Evolutionary conservation across 2,113 vertebrate species (phyloP).

Genomic region (Hypocryptadius cinnamomeus): DNA sequence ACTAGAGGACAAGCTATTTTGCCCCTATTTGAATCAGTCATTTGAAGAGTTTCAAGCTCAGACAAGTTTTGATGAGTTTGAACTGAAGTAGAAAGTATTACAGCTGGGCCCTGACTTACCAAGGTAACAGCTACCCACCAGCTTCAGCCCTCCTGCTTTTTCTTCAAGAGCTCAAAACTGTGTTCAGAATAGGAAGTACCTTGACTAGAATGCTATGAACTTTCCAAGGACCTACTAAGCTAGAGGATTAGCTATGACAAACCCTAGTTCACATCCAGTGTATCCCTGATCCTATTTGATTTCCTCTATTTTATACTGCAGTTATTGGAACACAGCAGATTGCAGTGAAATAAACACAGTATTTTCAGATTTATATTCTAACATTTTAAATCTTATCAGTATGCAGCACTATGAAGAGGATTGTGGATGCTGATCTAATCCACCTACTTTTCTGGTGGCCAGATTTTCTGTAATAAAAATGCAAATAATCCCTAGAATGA

Average conservation of each 20-base stretch:
- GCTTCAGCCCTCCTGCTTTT: not conserved
- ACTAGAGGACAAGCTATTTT: not conserved
- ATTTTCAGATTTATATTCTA: slow-evolving; percentile 6
- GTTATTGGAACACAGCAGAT: not conserved
- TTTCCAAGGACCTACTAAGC: not conserved
- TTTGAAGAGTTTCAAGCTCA: not conserved
- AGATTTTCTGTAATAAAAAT: slow-evolving; percentile 41
- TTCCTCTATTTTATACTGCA: not conserved
- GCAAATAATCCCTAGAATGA: not conserved
- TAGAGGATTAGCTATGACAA: not conserved
- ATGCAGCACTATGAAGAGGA: not conserved
- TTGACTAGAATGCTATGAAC: not conserved
- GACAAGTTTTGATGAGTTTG: not conserved
- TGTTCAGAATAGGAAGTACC: not conserved
- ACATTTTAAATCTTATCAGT: slow-evolving; percentile 8
- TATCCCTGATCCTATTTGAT: not conserved
- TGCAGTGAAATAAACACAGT: not conserved
- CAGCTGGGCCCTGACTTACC: not conserved
- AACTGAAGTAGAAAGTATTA: not conserved
- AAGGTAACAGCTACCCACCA: not conserved
- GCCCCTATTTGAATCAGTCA: not conserved
- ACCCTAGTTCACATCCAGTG: not conserved
- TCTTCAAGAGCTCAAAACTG: not conserved
- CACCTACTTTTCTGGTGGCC: slow-evolving; percentile 1
- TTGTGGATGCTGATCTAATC: slow-evolving; percentile 3